A percentile compares a stretch with the other conserved stretches of the same genome.
These are phyloP conservation scores for Leptoclinus maculatus DNA, from an alignment of 2,797 vertebrate genomes.

Conservation along the genomic window DNA sequence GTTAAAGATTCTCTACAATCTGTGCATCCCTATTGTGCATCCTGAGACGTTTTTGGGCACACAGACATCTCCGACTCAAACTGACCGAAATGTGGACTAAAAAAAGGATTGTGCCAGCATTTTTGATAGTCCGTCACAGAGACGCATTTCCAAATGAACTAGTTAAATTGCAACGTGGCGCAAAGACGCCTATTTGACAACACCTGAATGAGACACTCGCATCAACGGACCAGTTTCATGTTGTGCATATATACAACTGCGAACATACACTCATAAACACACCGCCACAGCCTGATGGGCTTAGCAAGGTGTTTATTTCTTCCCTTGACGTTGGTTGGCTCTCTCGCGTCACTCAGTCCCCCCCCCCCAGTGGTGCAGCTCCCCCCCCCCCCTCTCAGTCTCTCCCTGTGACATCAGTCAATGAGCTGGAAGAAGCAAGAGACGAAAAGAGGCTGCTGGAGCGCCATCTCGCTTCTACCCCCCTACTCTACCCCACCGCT, in stretches of 20 bases:
- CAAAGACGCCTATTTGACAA: conserved; percentile 35
- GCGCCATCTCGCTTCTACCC: conserved; percentile 67
- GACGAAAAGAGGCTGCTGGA: conserved; percentile 54
- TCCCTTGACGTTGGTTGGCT: conserved; percentile 59
- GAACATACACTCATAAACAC: conserved; percentile 51
- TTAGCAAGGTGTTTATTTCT: conserved; percentile 71
- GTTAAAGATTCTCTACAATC: not conserved
- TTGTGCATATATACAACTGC: conserved; percentile 26
- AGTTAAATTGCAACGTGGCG: conserved; percentile 37
- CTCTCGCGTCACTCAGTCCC: conserved; percentile 55
- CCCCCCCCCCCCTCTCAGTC: conserved; percentile 32
- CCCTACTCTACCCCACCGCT: conserved; percentile 46
- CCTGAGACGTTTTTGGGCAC: not conserved
- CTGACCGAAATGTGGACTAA: not conserved
- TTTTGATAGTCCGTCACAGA: conserved; percentile 19
- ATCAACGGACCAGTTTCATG: conserved; percentile 38
- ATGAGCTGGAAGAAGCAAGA: conserved; percentile 72
- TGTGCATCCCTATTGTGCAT: not conserved
- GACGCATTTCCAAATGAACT: conserved; percentile 29
- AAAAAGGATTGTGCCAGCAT: conserved; percentile 11
- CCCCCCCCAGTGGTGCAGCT: conserved; percentile 44
- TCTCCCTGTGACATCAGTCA: conserved; percentile 76
- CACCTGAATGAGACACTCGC: conserved; percentile 29
- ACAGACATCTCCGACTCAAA: conserved; percentile 13
- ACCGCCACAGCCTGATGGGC: conserved; percentile 52